Percentiles rank a stretch among this genome's conserved stretches.
phyloP scores from a whole-genome alignment of 1,140 invertebrate species.

The Papilio glaucus region DNA sequence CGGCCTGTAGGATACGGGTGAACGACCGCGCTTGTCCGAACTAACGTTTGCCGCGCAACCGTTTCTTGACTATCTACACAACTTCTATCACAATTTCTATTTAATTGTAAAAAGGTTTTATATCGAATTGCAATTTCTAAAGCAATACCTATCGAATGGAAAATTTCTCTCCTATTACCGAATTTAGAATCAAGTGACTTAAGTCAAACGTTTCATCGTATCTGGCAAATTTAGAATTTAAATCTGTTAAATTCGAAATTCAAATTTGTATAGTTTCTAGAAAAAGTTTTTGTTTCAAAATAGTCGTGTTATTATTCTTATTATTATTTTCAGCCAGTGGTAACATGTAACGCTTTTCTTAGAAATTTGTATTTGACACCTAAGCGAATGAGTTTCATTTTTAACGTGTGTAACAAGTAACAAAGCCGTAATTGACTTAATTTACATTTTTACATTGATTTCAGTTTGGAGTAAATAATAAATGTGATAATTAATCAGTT shows the following conservation, averaged over 20 bases:
- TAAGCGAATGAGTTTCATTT: too few species aligned
- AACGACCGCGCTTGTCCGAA: conserved; percentile 71
- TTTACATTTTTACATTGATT: too few species aligned
- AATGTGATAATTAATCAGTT: too few species aligned
- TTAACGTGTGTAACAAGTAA: too few species aligned
- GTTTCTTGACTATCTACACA: conserved; percentile 46
- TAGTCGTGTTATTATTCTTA: background rate
- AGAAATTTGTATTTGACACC: too few species aligned
- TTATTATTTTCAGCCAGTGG: background rate
- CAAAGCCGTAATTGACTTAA: too few species aligned
- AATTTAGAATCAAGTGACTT: background rate
- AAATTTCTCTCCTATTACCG: conserved; percentile 20
- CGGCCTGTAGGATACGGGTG: conserved; percentile 68
- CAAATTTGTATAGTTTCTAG: background rate
- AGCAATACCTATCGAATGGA: conserved; percentile 23
- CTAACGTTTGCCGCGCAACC: conserved; percentile 52
- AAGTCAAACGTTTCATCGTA: background rate
- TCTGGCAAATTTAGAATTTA: background rate
- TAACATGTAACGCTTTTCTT: background rate
- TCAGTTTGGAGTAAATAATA: too few species aligned
- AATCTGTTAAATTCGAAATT: conserved; percentile 6
- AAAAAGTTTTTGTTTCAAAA: background rate
- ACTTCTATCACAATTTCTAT: conserved; percentile 46
- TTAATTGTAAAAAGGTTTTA: conserved; percentile 50
- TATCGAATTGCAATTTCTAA: conserved; percentile 50